Evolutionary conservation across 2,888 invertebrate genomes (phyloP).

Genomic region (Drosophila leonis): DNA sequence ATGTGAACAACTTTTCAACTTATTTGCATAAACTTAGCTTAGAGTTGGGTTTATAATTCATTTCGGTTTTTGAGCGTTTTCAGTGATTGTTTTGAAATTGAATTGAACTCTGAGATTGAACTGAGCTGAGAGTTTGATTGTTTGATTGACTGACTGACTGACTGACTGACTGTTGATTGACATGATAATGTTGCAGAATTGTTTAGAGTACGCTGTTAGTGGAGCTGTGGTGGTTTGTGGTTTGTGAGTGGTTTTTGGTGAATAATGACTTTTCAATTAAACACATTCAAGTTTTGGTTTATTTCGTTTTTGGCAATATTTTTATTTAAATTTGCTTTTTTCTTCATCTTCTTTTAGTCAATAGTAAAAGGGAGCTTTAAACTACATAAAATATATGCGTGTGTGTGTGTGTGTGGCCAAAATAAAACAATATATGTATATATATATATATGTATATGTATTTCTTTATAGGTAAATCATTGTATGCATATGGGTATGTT

Average conservation of each 20-base stretch:
- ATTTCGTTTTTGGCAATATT: conserved; percentile 45
- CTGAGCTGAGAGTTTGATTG: conserved; percentile 47
- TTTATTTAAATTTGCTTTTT: conserved; percentile 60
- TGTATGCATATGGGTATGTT: conserved; percentile 29
- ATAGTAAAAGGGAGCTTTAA: conserved; percentile 57
- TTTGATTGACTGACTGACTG: conserved; percentile 53
- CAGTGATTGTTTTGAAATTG: conserved; percentile 68
- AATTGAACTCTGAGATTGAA: conserved; percentile 26
- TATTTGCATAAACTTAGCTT: conserved; percentile 67
- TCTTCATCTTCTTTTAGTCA: conserved; percentile 36
- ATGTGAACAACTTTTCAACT: conserved; percentile 73
- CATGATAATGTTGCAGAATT: conserved; percentile 74
- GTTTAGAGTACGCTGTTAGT: conserved; percentile 50
- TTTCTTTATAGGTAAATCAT: conserved; percentile 56
- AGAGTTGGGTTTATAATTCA: conserved; percentile 42
- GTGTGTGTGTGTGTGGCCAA: conserved; percentile 35
- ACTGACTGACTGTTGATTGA: conserved; percentile 63
- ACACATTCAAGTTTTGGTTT: conserved; percentile 44
- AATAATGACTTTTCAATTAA: conserved; percentile 53
- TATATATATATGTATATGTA: conserved; percentile 1
- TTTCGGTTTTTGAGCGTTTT: conserved; percentile 73
- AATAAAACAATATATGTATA: conserved; percentile 52
- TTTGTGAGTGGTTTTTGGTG: conserved; percentile 38
- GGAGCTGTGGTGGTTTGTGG: conserved; percentile 23
- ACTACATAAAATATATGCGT: conserved; percentile 43